These are phyloP conservation scores for Germaria angustata DNA, from an alignment of 2,888 invertebrate species.

Conservation along the genomic window DNA sequence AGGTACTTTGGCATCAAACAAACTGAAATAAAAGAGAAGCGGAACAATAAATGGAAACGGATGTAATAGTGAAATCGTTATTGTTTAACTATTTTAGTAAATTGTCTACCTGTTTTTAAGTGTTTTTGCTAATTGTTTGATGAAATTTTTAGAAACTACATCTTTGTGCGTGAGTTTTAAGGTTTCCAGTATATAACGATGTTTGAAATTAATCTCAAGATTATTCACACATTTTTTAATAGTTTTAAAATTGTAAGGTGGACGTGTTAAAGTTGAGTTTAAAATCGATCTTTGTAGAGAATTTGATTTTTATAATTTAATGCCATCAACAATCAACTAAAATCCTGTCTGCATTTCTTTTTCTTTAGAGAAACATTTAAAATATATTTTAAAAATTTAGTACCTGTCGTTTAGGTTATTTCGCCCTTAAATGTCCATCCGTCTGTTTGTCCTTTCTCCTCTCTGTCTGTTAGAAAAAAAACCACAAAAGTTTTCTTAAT, in stretches of 20 bases:
- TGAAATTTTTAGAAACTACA: background rate
- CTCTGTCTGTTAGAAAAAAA: background rate
- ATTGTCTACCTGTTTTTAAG: background rate
- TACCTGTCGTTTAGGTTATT: slow-evolving; percentile 32
- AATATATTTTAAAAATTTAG: background rate
- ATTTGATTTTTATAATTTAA: slow-evolving; percentile 74
- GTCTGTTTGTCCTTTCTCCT: background rate
- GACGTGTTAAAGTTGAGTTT: slow-evolving; percentile 53
- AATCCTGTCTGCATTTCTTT: slow-evolving; percentile 58
- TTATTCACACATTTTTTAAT: slow-evolving; percentile 74
- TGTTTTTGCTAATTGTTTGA: background rate
- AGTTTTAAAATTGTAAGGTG: background rate
- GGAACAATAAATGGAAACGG: background rate
- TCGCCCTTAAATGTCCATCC: background rate
- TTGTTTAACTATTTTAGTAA: background rate
- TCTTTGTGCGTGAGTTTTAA: background rate
- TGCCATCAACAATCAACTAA: slow-evolving; percentile 75
- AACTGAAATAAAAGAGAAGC: slow-evolving; percentile 81
- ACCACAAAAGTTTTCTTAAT: slow-evolving; percentile 59
- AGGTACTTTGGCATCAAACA: slow-evolving; percentile 84
- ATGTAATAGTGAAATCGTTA: no score
- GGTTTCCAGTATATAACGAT: background rate
- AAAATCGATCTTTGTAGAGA: slow-evolving; percentile 53
- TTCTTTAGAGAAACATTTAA: background rate
- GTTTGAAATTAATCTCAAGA: slow-evolving; percentile 70